Evolutionary conservation across 2,888 invertebrate genomes (phyloP).

Genomic region (Petrophora chlorosata): DNA sequence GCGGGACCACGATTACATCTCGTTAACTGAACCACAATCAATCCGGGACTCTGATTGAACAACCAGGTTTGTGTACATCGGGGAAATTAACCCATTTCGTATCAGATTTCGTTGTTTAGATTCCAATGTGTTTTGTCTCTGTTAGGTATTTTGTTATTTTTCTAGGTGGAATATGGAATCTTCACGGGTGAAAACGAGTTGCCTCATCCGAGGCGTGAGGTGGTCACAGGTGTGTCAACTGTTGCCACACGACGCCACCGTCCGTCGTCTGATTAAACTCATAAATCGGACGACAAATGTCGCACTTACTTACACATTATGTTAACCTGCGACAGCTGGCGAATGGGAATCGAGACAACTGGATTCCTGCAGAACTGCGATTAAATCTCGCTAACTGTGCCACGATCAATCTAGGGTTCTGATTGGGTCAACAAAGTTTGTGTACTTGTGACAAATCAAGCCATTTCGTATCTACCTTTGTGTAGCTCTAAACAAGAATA

Average conservation of each 20-base stretch:
- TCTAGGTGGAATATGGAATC: no score
- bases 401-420: conserved; percentile 46
- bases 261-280: conserved; percentile 76
- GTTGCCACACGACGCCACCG: conserved; percentile 12
- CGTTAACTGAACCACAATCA: conserved; percentile 54
- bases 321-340: conserved; percentile 79
- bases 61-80: conserved; percentile 10
- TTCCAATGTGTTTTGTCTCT: no score
- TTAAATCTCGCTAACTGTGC: conserved; percentile 56
- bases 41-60: conserved; percentile 37
- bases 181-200: no score
- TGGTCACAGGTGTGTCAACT: conserved; percentile 3
- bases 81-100: conserved; percentile 16
- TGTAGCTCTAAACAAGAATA: no score
- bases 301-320: conserved; percentile 66
- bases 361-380: conserved; percentile 61
- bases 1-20: conserved; percentile 52
- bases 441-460: conserved; percentile 15
- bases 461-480: conserved; percentile 8
- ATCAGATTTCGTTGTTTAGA: conserved; percentile 5
- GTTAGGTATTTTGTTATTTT: no score
- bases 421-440: conserved; percentile 18
- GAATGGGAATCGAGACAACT: conserved; percentile 81
- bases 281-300: conserved; percentile 80
- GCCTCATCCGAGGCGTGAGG: no score